These are phyloP conservation scores for Euglossa dilemma DNA, from an alignment of 1,140 invertebrate species.

Conservation along the genomic window DNA sequence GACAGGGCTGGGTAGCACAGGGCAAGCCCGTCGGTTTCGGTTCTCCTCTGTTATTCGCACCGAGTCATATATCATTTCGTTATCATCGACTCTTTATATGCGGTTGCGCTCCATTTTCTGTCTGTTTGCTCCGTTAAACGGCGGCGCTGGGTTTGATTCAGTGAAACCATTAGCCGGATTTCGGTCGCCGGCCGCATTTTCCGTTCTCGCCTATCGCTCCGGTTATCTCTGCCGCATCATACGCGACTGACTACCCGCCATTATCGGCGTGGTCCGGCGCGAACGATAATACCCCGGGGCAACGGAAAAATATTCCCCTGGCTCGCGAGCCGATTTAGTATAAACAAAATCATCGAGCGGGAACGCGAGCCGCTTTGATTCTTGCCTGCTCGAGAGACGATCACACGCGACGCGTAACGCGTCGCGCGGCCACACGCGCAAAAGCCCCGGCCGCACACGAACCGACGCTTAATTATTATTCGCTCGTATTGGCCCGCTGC, in stretches of 20 bases:
- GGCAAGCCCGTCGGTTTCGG: conserved; percentile 50
- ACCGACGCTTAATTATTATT: background rate
- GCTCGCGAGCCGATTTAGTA: conserved; percentile 33
- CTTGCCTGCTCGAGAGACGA: background rate
- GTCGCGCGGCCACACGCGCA: background rate
- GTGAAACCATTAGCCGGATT: conserved; percentile 80
- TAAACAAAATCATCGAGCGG: conserved; percentile 55
- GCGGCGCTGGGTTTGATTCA: conserved; percentile 76
- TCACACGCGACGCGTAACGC: background rate
- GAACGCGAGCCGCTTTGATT: conserved; percentile 18
- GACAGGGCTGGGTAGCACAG: conserved; percentile 1
- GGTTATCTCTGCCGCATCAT: conserved; percentile 65
- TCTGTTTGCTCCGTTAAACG: conserved; percentile 83
- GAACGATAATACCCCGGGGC: conserved; percentile 64
- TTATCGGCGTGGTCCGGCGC: conserved; percentile 63
- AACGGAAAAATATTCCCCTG: conserved; percentile 57
- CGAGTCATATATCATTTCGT: conserved; percentile 83
- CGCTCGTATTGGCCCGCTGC: background rate
- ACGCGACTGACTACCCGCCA: conserved; percentile 63
- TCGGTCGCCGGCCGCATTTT: conserved; percentile 72
- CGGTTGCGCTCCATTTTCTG: conserved; percentile 83
- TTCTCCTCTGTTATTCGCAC: conserved; percentile 73
- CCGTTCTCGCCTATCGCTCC: conserved; percentile 62
- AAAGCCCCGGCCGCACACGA: background rate
- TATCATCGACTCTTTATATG: conserved; percentile 84